phyloP scores from a whole-genome alignment of 2,888 invertebrate genomes.

The Hirtodrosophila trivittata region DNA sequence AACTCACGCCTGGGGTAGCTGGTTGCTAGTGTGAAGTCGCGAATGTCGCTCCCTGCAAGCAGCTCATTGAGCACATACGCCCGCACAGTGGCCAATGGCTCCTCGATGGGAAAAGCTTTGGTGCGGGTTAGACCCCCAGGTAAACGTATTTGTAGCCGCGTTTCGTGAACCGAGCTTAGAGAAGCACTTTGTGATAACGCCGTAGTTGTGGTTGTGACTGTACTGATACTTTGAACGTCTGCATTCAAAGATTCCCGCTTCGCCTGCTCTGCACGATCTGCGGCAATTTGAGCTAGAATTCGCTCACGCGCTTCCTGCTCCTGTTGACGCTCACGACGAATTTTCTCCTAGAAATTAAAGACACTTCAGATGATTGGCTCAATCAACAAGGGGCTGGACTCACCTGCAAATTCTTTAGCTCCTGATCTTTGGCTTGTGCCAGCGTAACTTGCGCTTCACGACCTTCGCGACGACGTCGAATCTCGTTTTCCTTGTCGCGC shows the following conservation, averaged over 20 bases:
- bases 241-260: slow-evolving; percentile 86
- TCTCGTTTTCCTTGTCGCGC: slow-evolving; percentile 87
- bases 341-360: slow-evolving; percentile 86
- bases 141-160: slow-evolving; percentile 90
- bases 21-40: slow-evolving; percentile 92
- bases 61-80: slow-evolving; percentile 87
- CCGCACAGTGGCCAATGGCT: slow-evolving; percentile 95
- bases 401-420: slow-evolving; percentile 75
- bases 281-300: slow-evolving; percentile 95
- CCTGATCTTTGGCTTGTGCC: slow-evolving; percentile 75
- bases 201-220: slow-evolving; percentile 77
- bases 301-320: slow-evolving; percentile 93
- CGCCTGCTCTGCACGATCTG: slow-evolving; percentile 90
- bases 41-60: slow-evolving; percentile 44
- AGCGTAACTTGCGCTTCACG: slow-evolving; percentile 87
- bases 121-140: slow-evolving; percentile 89
- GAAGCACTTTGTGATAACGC: not conserved
- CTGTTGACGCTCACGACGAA: slow-evolving; percentile 92
- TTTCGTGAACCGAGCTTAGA: slow-evolving; percentile 83
- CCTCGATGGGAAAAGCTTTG: slow-evolving; percentile 92
- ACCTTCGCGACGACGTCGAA: slow-evolving; percentile 89
- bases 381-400: no score
- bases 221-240: slow-evolving; percentile 29
- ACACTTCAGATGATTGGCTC: not conserved
- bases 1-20: slow-evolving; percentile 96